phyloP scores from a whole-genome alignment of 2,113 vertebrate genomes.

The Pluvialis apricaria region DNA sequence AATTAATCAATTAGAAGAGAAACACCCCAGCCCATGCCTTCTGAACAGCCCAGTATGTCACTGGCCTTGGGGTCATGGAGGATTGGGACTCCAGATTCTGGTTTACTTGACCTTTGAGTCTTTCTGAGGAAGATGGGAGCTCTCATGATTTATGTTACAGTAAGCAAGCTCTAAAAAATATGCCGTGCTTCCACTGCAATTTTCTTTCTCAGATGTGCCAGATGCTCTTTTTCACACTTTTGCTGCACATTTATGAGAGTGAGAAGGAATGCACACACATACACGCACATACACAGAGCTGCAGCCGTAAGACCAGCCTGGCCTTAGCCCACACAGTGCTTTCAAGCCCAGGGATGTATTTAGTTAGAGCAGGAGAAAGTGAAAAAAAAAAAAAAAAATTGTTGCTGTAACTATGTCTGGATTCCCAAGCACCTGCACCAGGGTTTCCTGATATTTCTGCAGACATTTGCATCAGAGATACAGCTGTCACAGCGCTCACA shows the following conservation, averaged over 20 bases:
- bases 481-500: constrained; percentile 58
- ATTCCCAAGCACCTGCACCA: constrained; percentile 72
- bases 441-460: constrained; percentile 66
- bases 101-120: background rate
- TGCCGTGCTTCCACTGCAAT: constrained; percentile 24
- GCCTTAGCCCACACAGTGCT: constrained; percentile 18
- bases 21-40: background rate
- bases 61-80: background rate
- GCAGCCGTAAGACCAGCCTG: constrained; percentile 30
- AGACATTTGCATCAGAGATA: constrained; percentile 64
- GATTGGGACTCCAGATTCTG: background rate
- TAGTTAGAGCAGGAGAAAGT: background rate
- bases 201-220: constrained; percentile 64
- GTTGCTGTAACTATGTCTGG: constrained; percentile 53
- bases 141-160: background rate
- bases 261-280: constrained; percentile 60
- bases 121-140: background rate
- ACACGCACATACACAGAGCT: constrained; percentile 48
- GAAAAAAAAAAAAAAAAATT: background rate
- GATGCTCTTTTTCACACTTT: constrained; percentile 69
- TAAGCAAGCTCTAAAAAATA: constrained; percentile 4
- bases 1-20: background rate
- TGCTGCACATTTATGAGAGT: constrained; percentile 68
- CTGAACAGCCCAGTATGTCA: background rate
- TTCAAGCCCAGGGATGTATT: constrained; percentile 23